Evolutionary conservation across 1,140 invertebrate species (phyloP), one percentile per base, ranked within the genome.

Genomic region (Anadara kagoshimensis): DNA sequence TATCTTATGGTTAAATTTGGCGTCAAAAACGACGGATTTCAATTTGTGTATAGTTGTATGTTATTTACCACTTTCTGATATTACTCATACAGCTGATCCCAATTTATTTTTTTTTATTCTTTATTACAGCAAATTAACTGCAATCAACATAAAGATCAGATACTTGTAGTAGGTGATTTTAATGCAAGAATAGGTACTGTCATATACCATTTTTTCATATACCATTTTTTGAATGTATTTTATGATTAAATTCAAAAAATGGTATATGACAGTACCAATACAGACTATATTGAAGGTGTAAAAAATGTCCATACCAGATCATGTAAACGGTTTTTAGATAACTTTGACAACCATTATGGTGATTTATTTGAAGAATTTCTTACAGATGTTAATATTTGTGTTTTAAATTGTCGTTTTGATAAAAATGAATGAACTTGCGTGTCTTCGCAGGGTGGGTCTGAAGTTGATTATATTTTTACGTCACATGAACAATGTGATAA

Each of bases 1-100:
- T 56, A 78, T 73, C 45, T 70, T 73, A 56, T 77, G 65, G 67
- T 18, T 73, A 18, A 64, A 69, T 69, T 41, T 73, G 44, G 5
- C 14, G 16, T 47, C 63, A n/a, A 53, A 73, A 77, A 45, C 24
- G 24, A 11, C 18, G 36, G n/a, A 56, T 49, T 53, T 54, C 53
- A 61, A n/a, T 36, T n/a, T 78, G 18, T 70, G 70, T 20, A 14
- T 62, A 10, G 41, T 22, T 18, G 61, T 57, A 5, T 77, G 70
- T 63, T 77, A 73, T 53, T 36, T 77, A 36, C 75, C 75, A 12
- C 70, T 70, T 16, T 20, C 43, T 14, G 59, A 59, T 45, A 24
- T 22, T 5, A 36, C 41, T 45, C 44, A 45, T 24, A 18, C 41
- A 16, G 16, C 44, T 5, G 58, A 43, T 11, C 20, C 5, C 36